Evolutionary conservation across 2,888 invertebrate genomes (phyloP).

Genomic region (Napeogenes sylphis): DNA sequence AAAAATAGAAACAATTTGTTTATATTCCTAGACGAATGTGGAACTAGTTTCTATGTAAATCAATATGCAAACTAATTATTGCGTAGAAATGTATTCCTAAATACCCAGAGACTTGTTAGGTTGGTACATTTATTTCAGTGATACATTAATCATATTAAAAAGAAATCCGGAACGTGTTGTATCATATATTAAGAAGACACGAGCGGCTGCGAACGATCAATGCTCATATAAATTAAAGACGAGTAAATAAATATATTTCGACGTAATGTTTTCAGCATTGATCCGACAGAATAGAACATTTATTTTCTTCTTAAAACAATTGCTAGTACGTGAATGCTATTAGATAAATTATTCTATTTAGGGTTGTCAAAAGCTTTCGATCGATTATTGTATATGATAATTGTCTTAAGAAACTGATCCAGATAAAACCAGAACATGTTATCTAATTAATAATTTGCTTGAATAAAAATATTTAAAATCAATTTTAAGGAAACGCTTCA

Average conservation of each 20-base stretch:
- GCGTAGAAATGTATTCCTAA: slow-evolving; percentile 13
- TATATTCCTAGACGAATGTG: slow-evolving; percentile 12
- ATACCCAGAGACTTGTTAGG: slow-evolving; percentile 13
- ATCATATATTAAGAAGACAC: not conserved
- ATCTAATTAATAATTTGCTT: too few relatives aligned
- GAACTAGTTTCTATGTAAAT: slow-evolving; percentile 14
- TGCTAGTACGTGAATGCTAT: too few relatives aligned
- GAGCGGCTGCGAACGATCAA: not conserved
- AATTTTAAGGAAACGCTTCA: too few relatives aligned
- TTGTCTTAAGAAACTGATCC: too few relatives aligned
- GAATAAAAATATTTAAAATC: too few relatives aligned
- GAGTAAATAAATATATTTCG: slow-evolving; percentile 8
- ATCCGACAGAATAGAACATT: not conserved
- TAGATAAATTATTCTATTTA: not conserved
- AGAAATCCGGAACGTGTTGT: not conserved
- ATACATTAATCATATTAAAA: slow-evolving; percentile 3
- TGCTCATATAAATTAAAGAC: slow-evolving; percentile 8
- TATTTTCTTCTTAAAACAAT: too few relatives aligned
- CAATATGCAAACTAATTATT: slow-evolving; percentile 15
- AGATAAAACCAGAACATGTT: too few relatives aligned
- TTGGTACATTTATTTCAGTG: not conserved
- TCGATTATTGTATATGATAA: too few relatives aligned
- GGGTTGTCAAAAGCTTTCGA: not conserved
- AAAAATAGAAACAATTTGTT: slow-evolving; percentile 18
- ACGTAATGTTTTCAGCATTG: not conserved